Evolutionary conservation across 1,140 invertebrate genomes (phyloP), one percentile per base, ranked within the genome.

Genomic region (Cylas formicarius): DNA sequence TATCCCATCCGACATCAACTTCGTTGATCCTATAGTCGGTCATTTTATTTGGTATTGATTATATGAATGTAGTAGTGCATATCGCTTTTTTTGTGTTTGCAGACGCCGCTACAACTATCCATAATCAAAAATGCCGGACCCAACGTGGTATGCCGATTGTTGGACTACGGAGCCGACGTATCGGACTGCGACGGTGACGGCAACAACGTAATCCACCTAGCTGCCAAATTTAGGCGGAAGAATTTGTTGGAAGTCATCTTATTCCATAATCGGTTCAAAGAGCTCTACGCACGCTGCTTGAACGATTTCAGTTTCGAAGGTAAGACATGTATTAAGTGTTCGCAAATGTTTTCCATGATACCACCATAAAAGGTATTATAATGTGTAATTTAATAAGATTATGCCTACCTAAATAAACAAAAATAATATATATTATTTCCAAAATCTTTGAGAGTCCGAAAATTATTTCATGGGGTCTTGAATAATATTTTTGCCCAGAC

Each of bases 61-160:
- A 2, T 10, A 9, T 9, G 9, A 9, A 10, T 10, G 9, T 22
- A 20, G 16, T n/a, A n/a, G n/a, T n/a, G n/a, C 29, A 22, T 27
- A 21, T 13, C 10, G 19, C 21, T 8, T 17, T 13, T 44, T 33
- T 23, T 10, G n/a, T 33, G 20, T 38, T 55, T 56, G 3, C 42
- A 62, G 60, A 58, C 56, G 1, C 50, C 60, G 0, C 13, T 62
- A 7, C 60, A 62, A 31, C 28, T 62, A 21, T 56, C 55, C 9
- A 36, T 62, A 3, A 38, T 58, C 4, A 10, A 57, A 34, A 26
- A 56, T 31, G 42, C 36, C 8, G 17, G 29, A 9, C 9, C 31
- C 2, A 31, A 49, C 2, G 55, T 62, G 11, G 40, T 62, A 0
- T 24, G 35, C n/a, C 27, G 36, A 7, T 41, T 62, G 9, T 19